phyloP scores from a whole-genome alignment of 2,797 vertebrate species.

The Anolis apletophallus region DNA sequence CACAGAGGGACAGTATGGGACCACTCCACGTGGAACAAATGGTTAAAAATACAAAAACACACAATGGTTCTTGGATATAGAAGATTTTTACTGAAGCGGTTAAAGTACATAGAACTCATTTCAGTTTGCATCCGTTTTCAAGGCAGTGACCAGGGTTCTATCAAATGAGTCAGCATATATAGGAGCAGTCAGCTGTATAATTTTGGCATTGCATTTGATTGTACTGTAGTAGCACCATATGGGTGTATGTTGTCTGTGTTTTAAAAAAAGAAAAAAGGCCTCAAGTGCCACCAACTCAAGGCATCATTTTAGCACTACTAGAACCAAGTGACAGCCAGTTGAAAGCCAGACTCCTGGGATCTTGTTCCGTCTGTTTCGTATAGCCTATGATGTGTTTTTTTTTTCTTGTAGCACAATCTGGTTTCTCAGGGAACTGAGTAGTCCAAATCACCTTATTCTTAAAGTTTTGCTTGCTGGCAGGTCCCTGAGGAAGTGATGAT shows the following conservation, averaged over 20 bases:
- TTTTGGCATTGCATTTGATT: constrained; percentile 45
- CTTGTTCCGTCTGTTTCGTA: constrained; percentile 26
- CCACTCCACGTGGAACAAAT: constrained; percentile 65
- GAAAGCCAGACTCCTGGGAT: constrained; percentile 43
- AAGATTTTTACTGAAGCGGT: constrained; percentile 44
- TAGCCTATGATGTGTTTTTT: not conserved
- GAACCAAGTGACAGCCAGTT: constrained; percentile 29
- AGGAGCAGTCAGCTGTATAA: constrained; percentile 36
- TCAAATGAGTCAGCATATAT: constrained; percentile 12
- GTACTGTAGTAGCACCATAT: constrained; percentile 43
- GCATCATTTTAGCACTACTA: constrained; percentile 26
- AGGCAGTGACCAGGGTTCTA: constrained; percentile 30
- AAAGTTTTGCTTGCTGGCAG: constrained; percentile 4
- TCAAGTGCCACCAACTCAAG: constrained; percentile 32
- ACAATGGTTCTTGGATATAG: constrained; percentile 46
- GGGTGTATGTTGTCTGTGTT: constrained; percentile 23
- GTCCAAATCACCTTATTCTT: constrained; percentile 1
- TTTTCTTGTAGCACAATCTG: constrained; percentile 32
- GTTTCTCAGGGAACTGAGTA: constrained; percentile 35
- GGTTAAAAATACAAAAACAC: constrained; percentile 36
- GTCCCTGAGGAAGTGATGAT: not conserved
- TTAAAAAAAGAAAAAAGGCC: constrained; percentile 10
- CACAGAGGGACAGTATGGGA: constrained; percentile 57
- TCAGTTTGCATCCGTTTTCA: constrained; percentile 38
- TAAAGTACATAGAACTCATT: constrained; percentile 40